Evolutionary conservation across 2,113 vertebrate species (phyloP).

Genomic region (sheep (Ovis aries)): DNA sequence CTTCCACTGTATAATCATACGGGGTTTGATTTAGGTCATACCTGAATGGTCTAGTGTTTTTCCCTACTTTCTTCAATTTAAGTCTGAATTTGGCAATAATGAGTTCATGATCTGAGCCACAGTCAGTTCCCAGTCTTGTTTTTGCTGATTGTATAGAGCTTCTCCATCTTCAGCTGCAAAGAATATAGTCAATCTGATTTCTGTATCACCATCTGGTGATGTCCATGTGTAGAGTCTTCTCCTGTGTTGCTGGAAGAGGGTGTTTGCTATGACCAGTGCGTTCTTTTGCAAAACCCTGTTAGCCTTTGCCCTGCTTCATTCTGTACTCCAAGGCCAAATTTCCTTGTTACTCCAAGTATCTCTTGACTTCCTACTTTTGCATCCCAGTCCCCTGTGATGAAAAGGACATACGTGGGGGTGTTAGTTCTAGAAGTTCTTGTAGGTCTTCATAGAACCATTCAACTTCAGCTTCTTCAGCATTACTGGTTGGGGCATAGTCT

Average conservation of each 20-base stretch:
- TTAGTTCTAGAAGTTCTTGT: neutral
- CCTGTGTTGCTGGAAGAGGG: neutral
- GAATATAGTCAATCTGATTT: neutral
- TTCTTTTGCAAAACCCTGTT: neutral
- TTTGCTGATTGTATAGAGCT: neutral
- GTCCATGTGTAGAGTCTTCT: neutral
- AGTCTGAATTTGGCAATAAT: neutral
- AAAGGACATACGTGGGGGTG: neutral
- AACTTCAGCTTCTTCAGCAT: neutral
- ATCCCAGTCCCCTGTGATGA: neutral
- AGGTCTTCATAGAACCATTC: neutral
- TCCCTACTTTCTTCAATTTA: neutral
- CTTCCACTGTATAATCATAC: neutral
- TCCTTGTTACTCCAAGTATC: neutral
- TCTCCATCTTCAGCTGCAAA: neutral
- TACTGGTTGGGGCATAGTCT: neutral
- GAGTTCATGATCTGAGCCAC: neutral
- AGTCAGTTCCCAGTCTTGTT: neutral
- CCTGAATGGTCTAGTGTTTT: neutral
- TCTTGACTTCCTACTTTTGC: neutral
- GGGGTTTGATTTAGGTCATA: neutral
- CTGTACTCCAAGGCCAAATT: neutral
- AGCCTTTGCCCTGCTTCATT: neutral
- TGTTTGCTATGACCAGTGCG: neutral
- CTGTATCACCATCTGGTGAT: neutral